A percentile compares a stretch with the other conserved stretches of the same genome.
phyloP scores from a whole-genome alignment of 2,888 invertebrate genomes.

The Zygogramma bicolorata region DNA sequence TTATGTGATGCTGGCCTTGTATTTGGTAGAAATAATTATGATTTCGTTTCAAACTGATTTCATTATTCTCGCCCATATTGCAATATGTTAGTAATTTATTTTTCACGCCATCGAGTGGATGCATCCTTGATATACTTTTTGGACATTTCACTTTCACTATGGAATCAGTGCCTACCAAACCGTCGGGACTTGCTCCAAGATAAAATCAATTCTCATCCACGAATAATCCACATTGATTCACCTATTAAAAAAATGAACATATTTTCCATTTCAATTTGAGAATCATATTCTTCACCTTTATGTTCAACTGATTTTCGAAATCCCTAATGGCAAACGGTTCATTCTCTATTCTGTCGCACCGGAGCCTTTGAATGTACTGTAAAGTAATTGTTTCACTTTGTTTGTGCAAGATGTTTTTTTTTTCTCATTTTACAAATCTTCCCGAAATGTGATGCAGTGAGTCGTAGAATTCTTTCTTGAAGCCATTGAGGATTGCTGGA shows the following conservation, averaged over 20 bases:
- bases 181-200: neutral
- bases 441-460: conserved; percentile 1
- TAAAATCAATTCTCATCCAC: neutral
- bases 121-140: neutral
- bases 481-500: neutral
- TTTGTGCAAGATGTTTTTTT: neutral
- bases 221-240: neutral
- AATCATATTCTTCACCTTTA: neutral
- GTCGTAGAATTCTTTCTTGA: neutral
- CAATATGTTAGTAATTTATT: neutral
- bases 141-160: neutral
- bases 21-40: no score
- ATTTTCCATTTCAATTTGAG: neutral
- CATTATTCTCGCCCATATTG: neutral
- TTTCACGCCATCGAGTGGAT: neutral
- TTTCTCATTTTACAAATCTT: conserved; percentile 3
- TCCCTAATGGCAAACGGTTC: neutral
- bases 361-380: neutral
- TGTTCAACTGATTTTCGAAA: neutral
- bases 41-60: no score
- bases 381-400: conserved; percentile 9
- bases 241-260: neutral
- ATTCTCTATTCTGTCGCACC: neutral
- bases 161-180: neutral
- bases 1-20: no score